Percentiles rank a stretch among this genome's conserved stretches.
phyloP scores from a whole-genome alignment of 2,113 vertebrate species.

The Tyrannus savana region DNA sequence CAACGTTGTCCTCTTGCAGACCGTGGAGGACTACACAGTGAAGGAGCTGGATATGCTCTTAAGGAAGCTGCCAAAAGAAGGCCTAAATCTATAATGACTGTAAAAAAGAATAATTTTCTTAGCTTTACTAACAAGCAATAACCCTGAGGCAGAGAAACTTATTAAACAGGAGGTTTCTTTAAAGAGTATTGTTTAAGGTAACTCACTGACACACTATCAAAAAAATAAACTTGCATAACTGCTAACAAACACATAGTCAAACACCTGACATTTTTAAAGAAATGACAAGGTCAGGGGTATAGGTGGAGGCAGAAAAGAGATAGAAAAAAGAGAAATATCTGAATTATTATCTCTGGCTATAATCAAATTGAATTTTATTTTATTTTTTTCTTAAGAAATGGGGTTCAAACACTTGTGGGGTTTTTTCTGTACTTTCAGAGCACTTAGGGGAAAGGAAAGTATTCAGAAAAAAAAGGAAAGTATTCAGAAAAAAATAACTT shows the following conservation, averaged over 20 bases:
- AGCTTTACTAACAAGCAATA: background rate
- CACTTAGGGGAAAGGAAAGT: background rate
- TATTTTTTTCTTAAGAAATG: background rate
- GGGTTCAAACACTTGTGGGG: rapidly evolving
- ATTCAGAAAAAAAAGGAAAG: background rate
- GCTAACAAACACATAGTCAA: background rate
- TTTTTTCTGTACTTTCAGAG: background rate
- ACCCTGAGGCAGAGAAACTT: background rate
- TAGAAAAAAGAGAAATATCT: background rate
- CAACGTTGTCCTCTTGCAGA: rapidly evolving
- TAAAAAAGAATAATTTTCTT: background rate
- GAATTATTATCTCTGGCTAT: background rate
- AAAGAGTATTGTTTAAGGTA: background rate
- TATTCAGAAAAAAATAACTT: background rate
- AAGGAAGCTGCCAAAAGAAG: background rate
- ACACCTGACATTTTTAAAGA: background rate
- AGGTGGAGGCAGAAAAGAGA: background rate
- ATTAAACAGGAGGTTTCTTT: background rate
- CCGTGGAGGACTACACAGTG: no score
- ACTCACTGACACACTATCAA: background rate
- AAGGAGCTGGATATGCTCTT: background rate
- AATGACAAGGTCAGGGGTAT: rapidly evolving
- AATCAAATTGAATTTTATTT: background rate
- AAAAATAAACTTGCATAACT: background rate
- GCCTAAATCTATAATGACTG: background rate